These are phyloP conservation scores for Crotophaga sulcirostris DNA, from an alignment of 2,113 vertebrate species.

Conservation along the genomic window DNA sequence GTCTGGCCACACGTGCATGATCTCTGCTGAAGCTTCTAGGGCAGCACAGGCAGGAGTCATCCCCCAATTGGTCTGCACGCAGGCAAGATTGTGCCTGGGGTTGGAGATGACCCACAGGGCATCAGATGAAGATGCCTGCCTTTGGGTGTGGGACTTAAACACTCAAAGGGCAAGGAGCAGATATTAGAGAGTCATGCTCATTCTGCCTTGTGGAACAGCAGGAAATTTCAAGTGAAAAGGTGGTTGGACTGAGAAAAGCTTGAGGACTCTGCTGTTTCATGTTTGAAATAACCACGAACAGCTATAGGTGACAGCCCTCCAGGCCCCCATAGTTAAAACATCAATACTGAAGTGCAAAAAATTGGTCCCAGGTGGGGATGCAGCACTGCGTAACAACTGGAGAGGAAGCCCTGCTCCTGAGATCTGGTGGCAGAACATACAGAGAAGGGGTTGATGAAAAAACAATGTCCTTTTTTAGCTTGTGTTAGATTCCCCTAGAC, in stretches of 20 bases:
- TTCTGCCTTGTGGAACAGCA: not conserved
- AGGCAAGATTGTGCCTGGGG: not conserved
- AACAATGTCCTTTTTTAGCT: not conserved
- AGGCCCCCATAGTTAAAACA: not conserved
- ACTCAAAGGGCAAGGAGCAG: not conserved
- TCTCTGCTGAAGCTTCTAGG: not conserved
- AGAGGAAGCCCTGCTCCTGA: not conserved
- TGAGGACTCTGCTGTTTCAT: not conserved
- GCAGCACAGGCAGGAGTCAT: not conserved
- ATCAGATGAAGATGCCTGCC: not conserved
- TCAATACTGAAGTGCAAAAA: not conserved
- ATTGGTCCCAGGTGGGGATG: not conserved
- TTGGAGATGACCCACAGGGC: not conserved
- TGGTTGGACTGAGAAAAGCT: not conserved
- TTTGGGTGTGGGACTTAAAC: not conserved
- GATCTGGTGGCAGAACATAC: not conserved
- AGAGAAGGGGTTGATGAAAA: not conserved
- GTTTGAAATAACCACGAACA: not conserved
- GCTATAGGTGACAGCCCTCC: not conserved
- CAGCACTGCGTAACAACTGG: not conserved
- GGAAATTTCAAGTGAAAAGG: not conserved
- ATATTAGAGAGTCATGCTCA: not conserved
- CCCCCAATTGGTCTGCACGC: rapidly evolving
- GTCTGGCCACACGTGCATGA: not conserved
- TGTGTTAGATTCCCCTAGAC: not conserved